These are phyloP conservation scores for Coleophora deauratella DNA, from an alignment of 2,888 invertebrate genomes.

Conservation along the genomic window DNA sequence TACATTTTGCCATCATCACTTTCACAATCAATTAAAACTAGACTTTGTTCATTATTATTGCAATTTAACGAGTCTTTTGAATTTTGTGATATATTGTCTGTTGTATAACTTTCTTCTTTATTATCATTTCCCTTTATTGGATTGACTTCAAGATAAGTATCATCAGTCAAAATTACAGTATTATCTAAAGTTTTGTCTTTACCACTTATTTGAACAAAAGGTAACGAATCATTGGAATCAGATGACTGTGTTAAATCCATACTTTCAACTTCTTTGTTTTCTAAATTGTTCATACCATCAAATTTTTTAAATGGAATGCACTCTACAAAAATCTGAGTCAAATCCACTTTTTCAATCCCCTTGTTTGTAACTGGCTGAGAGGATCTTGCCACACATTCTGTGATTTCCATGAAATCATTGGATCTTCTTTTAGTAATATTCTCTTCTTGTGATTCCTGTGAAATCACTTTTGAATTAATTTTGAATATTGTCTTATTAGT, in stretches of 20 bases:
- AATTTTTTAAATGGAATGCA: not conserved
- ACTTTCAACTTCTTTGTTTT: slow-evolving; percentile 13
- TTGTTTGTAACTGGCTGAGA: slow-evolving; percentile 18
- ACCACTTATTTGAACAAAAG: slow-evolving; percentile 30
- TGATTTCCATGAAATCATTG: slow-evolving; percentile 54
- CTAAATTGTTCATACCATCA: slow-evolving; percentile 8
- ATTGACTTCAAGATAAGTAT: not conserved
- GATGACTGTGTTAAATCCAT: slow-evolving; percentile 49
- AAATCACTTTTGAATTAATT: slow-evolving; percentile 5
- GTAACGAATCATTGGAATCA: slow-evolving; percentile 35
- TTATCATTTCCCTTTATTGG: not conserved
- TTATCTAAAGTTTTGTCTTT: slow-evolving; percentile 29
- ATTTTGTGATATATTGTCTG: not conserved
- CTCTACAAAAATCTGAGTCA: slow-evolving; percentile 25
- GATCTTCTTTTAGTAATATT: slow-evolving; percentile 34
- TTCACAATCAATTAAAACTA: no score
- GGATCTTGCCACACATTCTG: slow-evolving; percentile 36
- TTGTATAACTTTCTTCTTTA: not conserved
- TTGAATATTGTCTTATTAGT: slow-evolving; percentile 1
- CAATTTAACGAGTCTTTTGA: not conserved
- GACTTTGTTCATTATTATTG: no score
- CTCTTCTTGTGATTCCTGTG: slow-evolving; percentile 21
- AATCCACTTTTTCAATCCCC: slow-evolving; percentile 26
- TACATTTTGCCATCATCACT: slow-evolving; percentile 11
- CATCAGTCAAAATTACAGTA: slow-evolving; percentile 24